Evolutionary conservation across 1,140 invertebrate genomes (phyloP).

Genomic region (Drosophila elegans): DNA sequence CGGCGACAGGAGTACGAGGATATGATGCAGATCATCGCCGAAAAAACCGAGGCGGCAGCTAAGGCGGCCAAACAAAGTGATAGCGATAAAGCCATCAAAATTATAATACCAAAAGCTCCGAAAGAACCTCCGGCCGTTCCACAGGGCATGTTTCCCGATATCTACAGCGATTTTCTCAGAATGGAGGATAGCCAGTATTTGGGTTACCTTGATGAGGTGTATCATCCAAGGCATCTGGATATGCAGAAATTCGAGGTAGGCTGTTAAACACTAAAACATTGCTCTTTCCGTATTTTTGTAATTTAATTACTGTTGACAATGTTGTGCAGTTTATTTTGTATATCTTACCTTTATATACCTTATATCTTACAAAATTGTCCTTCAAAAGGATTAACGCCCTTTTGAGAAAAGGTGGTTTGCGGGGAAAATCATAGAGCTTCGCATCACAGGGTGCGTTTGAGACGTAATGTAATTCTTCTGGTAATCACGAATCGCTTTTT

Average conservation of each 20-base stretch:
- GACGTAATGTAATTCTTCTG: no score
- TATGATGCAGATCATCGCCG: slow-evolving; percentile 30
- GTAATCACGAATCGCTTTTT: no score
- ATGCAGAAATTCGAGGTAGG: slow-evolving; percentile 52
- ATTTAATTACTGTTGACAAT: no score
- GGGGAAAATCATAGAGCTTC: no score
- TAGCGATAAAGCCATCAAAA: slow-evolving; percentile 12
- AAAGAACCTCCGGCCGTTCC: slow-evolving; percentile 42
- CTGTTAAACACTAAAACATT: no score
- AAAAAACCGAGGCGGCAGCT: slow-evolving; percentile 30
- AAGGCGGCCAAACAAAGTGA: slow-evolving; percentile 21
- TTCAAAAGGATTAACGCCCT: no score
- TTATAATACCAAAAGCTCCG: slow-evolving; percentile 50
- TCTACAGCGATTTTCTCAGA: slow-evolving; percentile 34
- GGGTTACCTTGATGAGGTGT: slow-evolving; percentile 52
- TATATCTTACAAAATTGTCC: no score
- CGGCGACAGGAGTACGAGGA: slow-evolving; percentile 59
- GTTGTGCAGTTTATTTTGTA: no score
- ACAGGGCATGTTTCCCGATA: slow-evolving; percentile 54
- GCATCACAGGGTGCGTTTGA: no score
- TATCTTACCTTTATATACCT: no score
- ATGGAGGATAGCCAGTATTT: slow-evolving; percentile 57
- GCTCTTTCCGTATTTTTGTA: no score
- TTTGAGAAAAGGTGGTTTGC: no score
- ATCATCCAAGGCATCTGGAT: slow-evolving; percentile 53